Evolutionary conservation across 2,797 vertebrate genomes (phyloP).

Genomic region (Lateolabrax maculatus): DNA sequence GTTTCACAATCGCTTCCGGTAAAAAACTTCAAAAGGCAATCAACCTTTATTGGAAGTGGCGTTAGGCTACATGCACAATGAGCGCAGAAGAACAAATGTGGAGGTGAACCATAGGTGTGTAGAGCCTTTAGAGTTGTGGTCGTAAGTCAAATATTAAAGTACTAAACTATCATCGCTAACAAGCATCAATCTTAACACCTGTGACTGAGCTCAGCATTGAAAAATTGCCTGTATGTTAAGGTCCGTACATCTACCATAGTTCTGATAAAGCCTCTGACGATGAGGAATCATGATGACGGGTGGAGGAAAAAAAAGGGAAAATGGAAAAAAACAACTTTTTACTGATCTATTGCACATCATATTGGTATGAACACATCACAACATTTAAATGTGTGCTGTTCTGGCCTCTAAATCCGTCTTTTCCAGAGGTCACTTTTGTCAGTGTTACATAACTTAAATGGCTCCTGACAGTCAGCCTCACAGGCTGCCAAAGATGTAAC

Average conservation of each 20-base stretch:
- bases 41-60: no score
- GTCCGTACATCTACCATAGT: background rate
- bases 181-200: background rate
- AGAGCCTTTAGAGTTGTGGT: background rate
- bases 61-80: no score
- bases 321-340: background rate
- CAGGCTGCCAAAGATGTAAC: background rate
- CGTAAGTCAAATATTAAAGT: no score
- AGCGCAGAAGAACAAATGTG: no score
- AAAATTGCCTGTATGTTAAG: no score
- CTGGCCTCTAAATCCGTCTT: conserved; percentile 6
- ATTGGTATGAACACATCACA: conserved; percentile 9
- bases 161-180: background rate
- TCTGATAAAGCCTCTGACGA: background rate
- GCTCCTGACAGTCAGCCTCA: background rate
- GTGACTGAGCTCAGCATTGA: background rate
- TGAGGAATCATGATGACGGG: background rate
- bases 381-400: conserved; percentile 7
- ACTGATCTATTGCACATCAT: conserved; percentile 21
- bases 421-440: conserved; percentile 38
- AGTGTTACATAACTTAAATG: background rate
- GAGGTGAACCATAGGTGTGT: background rate
- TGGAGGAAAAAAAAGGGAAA: background rate
- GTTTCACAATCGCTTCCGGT: no score
- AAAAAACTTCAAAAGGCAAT: no score